Evolutionary conservation across 2,113 vertebrate species (phyloP), one percentile per base, ranked within the genome.

Genomic region (Paraplagusia blochii): DNA sequence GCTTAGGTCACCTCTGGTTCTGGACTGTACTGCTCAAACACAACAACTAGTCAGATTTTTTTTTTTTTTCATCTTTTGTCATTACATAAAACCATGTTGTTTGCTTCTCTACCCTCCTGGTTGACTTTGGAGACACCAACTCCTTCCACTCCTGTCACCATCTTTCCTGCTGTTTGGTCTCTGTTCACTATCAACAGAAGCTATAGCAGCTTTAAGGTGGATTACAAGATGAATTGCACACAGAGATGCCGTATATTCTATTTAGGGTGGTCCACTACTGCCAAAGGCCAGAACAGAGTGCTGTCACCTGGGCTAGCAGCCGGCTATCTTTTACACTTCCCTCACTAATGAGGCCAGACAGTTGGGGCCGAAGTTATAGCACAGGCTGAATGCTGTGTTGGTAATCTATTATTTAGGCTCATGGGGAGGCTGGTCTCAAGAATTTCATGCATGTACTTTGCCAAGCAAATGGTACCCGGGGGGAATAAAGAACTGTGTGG

Each of bases 401-500:
- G 56, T 83, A 73, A 85, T 87, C 81, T 86, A 84, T 87, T 87
- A 88, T 87, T 87, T 87, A 83, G 77, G 66, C 75, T 85, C 54
- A 19, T 61, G 66, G 76, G 80, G 75, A 76, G 80, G 74, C 69
- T 54, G 63, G 77, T 79, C 83, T 81, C 69, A 70, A 79, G 85
- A 87, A 87, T 86, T 82, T 76, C 81, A 83, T 83, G 73, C 82
- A 85, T 82, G 80, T 72, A 66, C 85, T 85, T 84, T 79, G 82
- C 85, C 80, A 79, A 82, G 79, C 74, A 85, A 83, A 85, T 81
- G 71, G 72, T 74, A 70, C 84, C 84, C 44, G 10, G 59, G 79
- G 85, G 76, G 72, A 76, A 79, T 70, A 74, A 74, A 64, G 49
- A 74, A 72, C 70, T 71, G 79, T 79, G 84, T 83, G 82, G 75